phyloP scores from a whole-genome alignment of 2,797 vertebrate genomes.

The Clarias pachynema region DNA sequence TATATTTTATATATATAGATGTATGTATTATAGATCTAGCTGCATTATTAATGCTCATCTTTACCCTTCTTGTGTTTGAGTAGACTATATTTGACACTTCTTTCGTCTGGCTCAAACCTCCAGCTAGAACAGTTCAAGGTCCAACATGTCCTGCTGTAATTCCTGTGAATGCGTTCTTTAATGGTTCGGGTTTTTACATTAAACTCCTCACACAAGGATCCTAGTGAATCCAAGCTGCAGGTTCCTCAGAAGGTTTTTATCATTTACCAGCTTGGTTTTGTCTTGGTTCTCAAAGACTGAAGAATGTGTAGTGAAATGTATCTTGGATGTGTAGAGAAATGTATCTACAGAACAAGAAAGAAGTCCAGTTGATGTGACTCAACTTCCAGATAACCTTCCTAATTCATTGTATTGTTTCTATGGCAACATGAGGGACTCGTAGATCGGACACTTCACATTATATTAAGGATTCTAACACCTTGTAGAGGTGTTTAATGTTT shows the following conservation, averaged over 20 bases:
- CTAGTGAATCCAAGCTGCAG: neutral
- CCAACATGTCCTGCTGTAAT: neutral
- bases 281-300: no score
- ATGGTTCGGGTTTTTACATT: constrained; percentile 15
- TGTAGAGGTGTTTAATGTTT: no score
- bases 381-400: no score
- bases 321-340: no score
- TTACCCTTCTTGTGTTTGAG: neutral
- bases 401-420: neutral
- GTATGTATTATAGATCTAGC: neutral
- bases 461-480: neutral
- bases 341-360: no score
- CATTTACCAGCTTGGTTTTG: neutral
- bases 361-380: no score
- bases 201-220: neutral
- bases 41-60: neutral
- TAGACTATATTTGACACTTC: neutral
- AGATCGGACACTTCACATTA: neutral
- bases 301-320: no score
- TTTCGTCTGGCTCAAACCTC: constrained; percentile 14
- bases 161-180: constrained; percentile 30
- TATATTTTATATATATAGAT: neutral
- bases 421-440: neutral
- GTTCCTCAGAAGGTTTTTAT: neutral
- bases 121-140: constrained; percentile 17